Base-by-base conservation (phyloP, 2,113 vertebrate species). In the Ploceus nigricollis region DNA sequence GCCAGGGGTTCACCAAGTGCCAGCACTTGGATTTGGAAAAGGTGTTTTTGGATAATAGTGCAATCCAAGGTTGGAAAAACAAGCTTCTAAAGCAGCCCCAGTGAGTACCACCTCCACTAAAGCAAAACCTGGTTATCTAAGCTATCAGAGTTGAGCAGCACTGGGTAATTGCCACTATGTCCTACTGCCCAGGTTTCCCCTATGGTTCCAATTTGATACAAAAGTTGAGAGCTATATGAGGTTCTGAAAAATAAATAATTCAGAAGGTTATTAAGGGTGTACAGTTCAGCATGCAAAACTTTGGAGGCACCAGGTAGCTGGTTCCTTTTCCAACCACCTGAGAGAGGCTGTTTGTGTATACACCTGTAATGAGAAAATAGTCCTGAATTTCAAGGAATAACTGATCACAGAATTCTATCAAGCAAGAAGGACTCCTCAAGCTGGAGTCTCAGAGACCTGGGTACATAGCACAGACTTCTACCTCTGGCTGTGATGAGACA, bases 211-310 rank as follows among this genome's bases (percentile, higher is more conserved):
- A 93, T 92, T 68, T 89, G 86, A 71, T 71, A 51, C 40, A 71
- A 77, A 90, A 21, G 22, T 71, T 78, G 73, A 81, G 44, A 87
- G 35, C 47, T 64, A 33, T 7, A 58, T 44, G 48, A 90, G 35
- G 40, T 69, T 86, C 39, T 71, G 56, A 70, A 75, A 83, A 92
- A 92, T 70, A 89, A 93, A 86, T 92, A 95, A 93, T 87, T 92
- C 80, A 82, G 61, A 44, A 87, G 78, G 73, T 91, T 91, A 65
- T 93, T 96, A 91, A 80, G 35, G 53, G 53, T 80, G 53, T 30
- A 75, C 45, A 80, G 50, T 61, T 58, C 61, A 72, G 53, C 8
- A 44, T 1, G 3, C 13, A 61, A 76, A 82, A 87, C 12, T 71
- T 68, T 60, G 65, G 69, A 68, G 61, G 31, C n/a, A 48, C 8